Conservation (phyloP, 2,888 invertebrate genomes). For the Machimus atricapillus region DNA sequence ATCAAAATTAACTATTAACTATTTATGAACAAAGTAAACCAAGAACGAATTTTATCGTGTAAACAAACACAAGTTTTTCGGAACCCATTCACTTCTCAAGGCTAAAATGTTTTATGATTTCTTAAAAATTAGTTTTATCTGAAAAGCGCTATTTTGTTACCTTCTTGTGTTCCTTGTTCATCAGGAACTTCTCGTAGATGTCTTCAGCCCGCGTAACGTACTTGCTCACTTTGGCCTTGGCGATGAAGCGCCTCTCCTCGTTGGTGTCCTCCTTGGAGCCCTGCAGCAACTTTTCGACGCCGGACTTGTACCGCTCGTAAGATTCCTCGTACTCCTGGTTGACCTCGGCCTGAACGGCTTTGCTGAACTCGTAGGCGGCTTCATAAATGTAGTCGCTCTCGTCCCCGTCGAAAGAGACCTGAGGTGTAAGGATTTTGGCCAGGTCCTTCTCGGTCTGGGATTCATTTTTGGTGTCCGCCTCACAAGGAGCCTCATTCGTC, state of each 20-base stretch:
- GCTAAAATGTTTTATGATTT: no score
- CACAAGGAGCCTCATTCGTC: background rate
- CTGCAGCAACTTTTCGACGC: constrained; percentile 57
- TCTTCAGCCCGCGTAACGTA: constrained; percentile 60
- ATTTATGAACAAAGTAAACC: no score
- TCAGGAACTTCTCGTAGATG: constrained; percentile 57
- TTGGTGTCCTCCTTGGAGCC: constrained; percentile 59
- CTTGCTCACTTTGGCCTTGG: constrained; percentile 60
- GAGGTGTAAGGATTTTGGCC: constrained; percentile 56
- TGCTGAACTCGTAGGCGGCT: constrained; percentile 60
- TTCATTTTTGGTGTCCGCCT: background rate
- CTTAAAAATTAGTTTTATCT: no score
- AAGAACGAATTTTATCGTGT: no score
- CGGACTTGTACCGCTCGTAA: constrained; percentile 57
- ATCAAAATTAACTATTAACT: no score
- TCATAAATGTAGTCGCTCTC: constrained; percentile 62
- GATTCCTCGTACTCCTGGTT: constrained; percentile 58
- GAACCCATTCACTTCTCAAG: no score
- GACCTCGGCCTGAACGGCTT: constrained; percentile 61
- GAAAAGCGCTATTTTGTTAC: background rate
- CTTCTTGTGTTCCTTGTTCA: constrained; percentile 44
- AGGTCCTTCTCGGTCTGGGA: constrained; percentile 47
- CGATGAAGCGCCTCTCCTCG: constrained; percentile 59
- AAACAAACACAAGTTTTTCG: no score
- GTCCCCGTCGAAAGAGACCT: constrained; percentile 59